Evolutionary conservation across 2,888 invertebrate genomes (phyloP), one percentile per base, ranked within the genome.

Genomic region (Coelinius sp.): DNA sequence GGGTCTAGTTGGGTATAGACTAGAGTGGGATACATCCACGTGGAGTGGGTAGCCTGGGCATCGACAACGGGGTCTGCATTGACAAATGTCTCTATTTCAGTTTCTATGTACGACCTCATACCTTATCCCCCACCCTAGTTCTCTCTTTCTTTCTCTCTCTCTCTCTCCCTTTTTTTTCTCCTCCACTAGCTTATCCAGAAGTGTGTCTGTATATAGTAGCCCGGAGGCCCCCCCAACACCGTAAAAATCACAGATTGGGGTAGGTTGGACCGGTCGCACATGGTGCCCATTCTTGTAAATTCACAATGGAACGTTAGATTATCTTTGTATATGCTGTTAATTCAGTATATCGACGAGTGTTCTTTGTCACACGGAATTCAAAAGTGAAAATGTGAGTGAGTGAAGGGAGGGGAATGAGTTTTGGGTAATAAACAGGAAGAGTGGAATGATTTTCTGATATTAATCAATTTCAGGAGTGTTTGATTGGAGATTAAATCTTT

Each of bases 71-170:
- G 78, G 80, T 81, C 77, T 76, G 76, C 80, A 82, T 79, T 83
- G 83, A 85, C 85, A 84, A 85, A 85, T 85, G 85, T 85, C 85
- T 85, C 83, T 84, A 84, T 85, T 82, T 82, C 77, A 78, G 66
- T 71, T 70, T 70, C 67, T 59, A 72, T 71, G 68, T 67, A 63
- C 14, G 41, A 22, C 41, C 63, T 56, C 31, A 66, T 68, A 59
- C 56, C 68, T 20, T 63, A 27, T 59, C 17, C 59, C 66, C 59
- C 24, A 46, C 70, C 59, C 12, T 24, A n/a, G n/a, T n/a, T n/a
- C n/a, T n/a, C n/a, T n/a, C n/a, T n/a, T n/a, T n/a, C n/a, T n/a
- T n/a, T n/a, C n/a, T n/a, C n/a, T 52, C 56, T 56, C 49, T 22
- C n/a, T 12, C 25, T n/a, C 8, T 31, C 31, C 5, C 31, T n/a